These are phyloP conservation scores for Temnothorax curvispinosus DNA, from an alignment of 1,140 invertebrate species.

Conservation along the genomic window DNA sequence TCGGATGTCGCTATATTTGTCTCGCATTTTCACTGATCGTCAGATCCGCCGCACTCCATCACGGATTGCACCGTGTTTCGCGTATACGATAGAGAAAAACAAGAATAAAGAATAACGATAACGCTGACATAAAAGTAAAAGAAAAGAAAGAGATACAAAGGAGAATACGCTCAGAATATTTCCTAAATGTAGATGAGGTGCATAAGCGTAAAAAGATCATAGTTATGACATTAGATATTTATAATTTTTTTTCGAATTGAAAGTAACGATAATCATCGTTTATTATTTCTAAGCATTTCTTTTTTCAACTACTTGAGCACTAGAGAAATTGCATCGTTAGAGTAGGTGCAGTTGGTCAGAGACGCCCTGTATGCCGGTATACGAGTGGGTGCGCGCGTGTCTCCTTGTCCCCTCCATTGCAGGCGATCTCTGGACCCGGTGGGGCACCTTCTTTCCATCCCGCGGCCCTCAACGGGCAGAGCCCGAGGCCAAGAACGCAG, in stretches of 20 bases:
- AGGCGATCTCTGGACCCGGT: slow-evolving; percentile 54
- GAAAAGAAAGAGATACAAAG: neutral
- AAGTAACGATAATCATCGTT: neutral
- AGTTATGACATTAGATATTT: neutral
- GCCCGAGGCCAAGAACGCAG: slow-evolving; percentile 77
- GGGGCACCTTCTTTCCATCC: slow-evolving; percentile 50
- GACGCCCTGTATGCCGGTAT: slow-evolving; percentile 30
- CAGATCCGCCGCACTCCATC: slow-evolving; percentile 16
- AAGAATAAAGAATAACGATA: neutral
- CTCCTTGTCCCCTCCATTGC: slow-evolving; percentile 61
- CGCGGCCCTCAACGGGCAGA: slow-evolving; percentile 16
- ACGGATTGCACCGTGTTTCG: slow-evolving; percentile 41
- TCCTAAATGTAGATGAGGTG: neutral
- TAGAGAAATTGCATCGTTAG: neutral
- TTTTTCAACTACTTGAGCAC: no score
- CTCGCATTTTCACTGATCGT: slow-evolving; percentile 52
- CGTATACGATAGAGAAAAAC: neutral
- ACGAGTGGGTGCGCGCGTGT: slow-evolving; percentile 73
- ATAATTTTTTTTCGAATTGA: neutral
- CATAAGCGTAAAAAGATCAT: neutral
- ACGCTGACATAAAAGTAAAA: neutral
- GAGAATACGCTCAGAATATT: neutral
- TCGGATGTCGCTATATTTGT: slow-evolving; percentile 50
- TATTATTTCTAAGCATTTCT: neutral
- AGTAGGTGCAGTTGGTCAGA: neutral